phyloP scores from a whole-genome alignment of 1,140 invertebrate genomes.

The Zaprionus africanus region DNA sequence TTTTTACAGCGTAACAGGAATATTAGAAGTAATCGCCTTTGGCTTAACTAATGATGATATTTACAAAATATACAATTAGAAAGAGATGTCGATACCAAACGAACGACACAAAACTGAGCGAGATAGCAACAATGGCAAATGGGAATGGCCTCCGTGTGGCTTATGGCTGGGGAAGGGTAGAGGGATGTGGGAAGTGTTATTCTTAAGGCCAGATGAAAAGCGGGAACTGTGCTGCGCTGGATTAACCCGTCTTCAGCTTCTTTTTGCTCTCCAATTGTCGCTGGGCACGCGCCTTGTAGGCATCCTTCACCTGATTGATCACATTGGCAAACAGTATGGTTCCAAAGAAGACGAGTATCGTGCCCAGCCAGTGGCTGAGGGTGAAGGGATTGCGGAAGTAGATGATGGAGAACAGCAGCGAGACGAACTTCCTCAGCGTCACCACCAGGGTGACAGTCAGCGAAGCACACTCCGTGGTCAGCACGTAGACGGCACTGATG shows the following conservation, averaged over 20 bases:
- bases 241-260: conserved; percentile 52
- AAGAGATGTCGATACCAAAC: background rate
- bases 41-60: conserved; percentile 38
- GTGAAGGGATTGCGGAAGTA: conserved; percentile 99
- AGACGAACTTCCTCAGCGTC: conserved; percentile 97
- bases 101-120: conserved; percentile 21
- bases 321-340: conserved; percentile 92
- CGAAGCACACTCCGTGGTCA: conserved; percentile 97
- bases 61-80: conserved; percentile 39
- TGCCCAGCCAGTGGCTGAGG: conserved; percentile 95
- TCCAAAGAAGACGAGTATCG: conserved; percentile 95
- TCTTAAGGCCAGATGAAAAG: background rate
- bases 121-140: conserved; percentile 23
- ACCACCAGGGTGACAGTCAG: conserved; percentile 97
- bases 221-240: background rate
- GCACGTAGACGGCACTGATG: conserved; percentile 96
- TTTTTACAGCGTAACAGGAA: conserved; percentile 2
- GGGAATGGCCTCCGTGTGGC: conserved; percentile 1
- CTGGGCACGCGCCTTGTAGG: conserved; percentile 42
- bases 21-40: conserved; percentile 2
- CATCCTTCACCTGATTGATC: conserved; percentile 66
- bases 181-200: no score
- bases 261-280: conserved; percentile 34
- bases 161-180: background rate
- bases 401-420: conserved; percentile 96